A percentile compares a stretch with the other conserved stretches of the same genome.
Evolutionary conservation across 1,140 invertebrate genomes (phyloP).

Genomic region (Megalonaias nervosa): DNA sequence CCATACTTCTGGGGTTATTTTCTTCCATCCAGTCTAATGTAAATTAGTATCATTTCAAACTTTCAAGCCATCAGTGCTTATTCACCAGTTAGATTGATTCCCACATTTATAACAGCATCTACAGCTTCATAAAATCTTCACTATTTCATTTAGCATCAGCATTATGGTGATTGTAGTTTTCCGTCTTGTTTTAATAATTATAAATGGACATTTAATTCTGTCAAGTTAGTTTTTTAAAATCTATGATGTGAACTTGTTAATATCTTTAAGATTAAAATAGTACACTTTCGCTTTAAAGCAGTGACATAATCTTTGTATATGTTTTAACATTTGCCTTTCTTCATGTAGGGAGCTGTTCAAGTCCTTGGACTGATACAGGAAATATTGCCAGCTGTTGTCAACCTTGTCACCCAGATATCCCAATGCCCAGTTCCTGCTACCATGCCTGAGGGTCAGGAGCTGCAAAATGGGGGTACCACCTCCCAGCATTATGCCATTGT

Average conservation of each 20-base stretch:
- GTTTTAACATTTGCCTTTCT: background rate
- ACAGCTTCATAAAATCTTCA: too few relatives aligned
- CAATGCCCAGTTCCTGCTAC: constrained; percentile 28
- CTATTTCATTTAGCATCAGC: too few relatives aligned
- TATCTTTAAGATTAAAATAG: background rate
- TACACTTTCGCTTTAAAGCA: background rate
- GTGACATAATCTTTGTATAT: background rate
- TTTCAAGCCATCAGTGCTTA: too few relatives aligned
- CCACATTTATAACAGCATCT: too few relatives aligned
- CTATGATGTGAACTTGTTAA: constrained; percentile 18
- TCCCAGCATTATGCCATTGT: constrained; percentile 90
- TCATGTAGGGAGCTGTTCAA: constrained; percentile 85
- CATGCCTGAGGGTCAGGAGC: constrained; percentile 25
- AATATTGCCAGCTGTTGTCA: constrained; percentile 90
- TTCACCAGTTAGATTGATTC: too few relatives aligned
- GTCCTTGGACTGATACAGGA: constrained; percentile 92
- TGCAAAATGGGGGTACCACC: constrained; percentile 74
- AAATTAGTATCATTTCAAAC: too few relatives aligned
- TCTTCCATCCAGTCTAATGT: too few relatives aligned
- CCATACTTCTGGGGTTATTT: too few relatives aligned
- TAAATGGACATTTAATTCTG: too few relatives aligned
- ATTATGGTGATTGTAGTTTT: too few relatives aligned
- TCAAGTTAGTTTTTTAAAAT: too few relatives aligned
- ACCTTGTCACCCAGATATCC: constrained; percentile 79
- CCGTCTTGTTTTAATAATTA: too few relatives aligned